Percentiles rank a stretch among this genome's conserved stretches.
Conservation (phyloP, 1,140 invertebrate genomes). For the Brachionus sp. region DNA sequence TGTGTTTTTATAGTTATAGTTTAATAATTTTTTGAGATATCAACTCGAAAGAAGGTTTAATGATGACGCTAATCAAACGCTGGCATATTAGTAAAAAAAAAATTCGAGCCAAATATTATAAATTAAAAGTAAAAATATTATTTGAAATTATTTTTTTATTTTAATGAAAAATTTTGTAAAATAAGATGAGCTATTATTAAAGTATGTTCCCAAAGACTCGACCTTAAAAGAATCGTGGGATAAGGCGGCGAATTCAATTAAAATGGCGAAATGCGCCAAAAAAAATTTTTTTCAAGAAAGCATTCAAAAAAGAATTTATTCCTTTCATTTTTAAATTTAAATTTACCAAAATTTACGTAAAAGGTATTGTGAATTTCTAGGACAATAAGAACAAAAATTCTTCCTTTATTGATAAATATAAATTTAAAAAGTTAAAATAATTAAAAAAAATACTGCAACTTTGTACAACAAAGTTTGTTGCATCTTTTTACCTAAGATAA, state of each 20-base stretch:
- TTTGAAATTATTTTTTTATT: background rate
- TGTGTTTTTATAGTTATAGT: too few relatives aligned
- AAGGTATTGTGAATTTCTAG: too few relatives aligned
- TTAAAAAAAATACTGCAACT: too few relatives aligned
- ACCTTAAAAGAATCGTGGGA: background rate
- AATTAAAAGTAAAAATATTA: background rate
- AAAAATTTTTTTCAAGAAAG: background rate
- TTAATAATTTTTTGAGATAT: background rate
- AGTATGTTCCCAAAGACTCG: background rate
- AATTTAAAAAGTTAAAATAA: too few relatives aligned
- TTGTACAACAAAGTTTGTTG: too few relatives aligned
- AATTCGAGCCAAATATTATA: background rate
- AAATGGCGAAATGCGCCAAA: background rate
- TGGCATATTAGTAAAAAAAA: background rate
- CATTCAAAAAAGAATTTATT: background rate
- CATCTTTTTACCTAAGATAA: too few relatives aligned
- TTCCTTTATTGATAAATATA: too few relatives aligned
- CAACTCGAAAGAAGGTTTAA: background rate
- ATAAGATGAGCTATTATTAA: background rate
- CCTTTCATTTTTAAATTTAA: background rate
- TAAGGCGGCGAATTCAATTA: background rate
- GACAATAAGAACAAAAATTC: too few relatives aligned
- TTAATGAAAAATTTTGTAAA: background rate
- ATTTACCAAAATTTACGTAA: background rate
- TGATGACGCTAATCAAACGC: background rate